These are phyloP conservation scores for Otocyon megalotis DNA, from an alignment of 2,113 vertebrate genomes.

Conservation along the genomic window DNA sequence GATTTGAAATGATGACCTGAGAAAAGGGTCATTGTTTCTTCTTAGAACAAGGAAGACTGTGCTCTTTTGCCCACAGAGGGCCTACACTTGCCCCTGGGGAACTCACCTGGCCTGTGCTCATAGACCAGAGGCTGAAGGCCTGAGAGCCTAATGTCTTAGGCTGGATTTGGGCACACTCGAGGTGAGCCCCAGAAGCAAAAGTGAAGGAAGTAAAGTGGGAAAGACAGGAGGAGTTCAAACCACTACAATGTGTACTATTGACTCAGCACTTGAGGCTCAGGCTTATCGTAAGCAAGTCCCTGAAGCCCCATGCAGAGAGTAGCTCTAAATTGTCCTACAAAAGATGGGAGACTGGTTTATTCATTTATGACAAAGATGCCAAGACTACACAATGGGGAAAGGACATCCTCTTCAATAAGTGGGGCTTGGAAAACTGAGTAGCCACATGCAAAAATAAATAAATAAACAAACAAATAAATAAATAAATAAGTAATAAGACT, in stretches of 20 bases:
- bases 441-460: not conserved
- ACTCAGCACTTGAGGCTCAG: not conserved
- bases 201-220: not conserved
- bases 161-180: not conserved
- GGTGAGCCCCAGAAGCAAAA: not conserved
- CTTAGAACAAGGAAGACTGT: not conserved
- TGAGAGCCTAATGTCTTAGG: not conserved
- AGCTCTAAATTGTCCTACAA: not conserved
- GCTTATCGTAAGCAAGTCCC: not conserved
- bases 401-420: not conserved
- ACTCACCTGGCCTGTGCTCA: not conserved
- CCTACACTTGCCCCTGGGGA: not conserved
- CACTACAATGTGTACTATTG: no score
- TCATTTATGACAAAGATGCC: not conserved
- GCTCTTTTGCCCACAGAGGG: not conserved
- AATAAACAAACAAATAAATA: no score
- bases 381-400: not conserved
- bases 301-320: not conserved
- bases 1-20: not conserved
- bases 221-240: not conserved
- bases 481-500: not conserved
- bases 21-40: not conserved
- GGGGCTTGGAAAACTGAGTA: not conserved
- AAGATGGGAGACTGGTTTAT: not conserved
- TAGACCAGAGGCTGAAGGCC: not conserved